Evolutionary conservation across 2,113 vertebrate genomes (phyloP).

Genomic region (Zosterops japonicus): DNA sequence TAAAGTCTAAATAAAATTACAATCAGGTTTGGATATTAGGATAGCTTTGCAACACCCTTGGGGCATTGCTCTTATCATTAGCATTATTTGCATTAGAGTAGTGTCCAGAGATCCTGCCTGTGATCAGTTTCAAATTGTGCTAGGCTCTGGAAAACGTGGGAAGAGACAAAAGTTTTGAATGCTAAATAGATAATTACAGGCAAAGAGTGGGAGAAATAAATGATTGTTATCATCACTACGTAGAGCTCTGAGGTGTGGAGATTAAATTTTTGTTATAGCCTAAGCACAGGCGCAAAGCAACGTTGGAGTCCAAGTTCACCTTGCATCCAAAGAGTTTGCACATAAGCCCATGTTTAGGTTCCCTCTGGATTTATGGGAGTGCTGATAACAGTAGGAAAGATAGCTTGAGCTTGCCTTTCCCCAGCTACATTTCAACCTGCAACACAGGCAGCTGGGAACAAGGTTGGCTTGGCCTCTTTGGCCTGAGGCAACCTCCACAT

Average conservation of each 20-base stretch:
- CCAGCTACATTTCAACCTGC: background rate
- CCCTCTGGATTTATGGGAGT: background rate
- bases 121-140: conserved; percentile 32
- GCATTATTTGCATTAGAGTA: conserved; percentile 32
- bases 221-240: background rate
- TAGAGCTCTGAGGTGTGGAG: background rate
- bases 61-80: conserved; percentile 42
- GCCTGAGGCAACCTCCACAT: background rate
- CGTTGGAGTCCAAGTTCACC: background rate
- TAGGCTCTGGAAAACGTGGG: conserved; percentile 42
- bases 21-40: conserved; percentile 44
- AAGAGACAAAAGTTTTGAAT: conserved; percentile 51
- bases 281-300: background rate
- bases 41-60: conserved; percentile 45
- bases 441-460: background rate
- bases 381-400: background rate
- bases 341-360: background rate
- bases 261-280: background rate
- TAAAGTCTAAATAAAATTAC: conserved; percentile 58
- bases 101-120: conserved; percentile 43
- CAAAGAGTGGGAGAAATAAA: conserved; percentile 26
- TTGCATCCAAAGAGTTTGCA: background rate
- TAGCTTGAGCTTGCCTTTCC: background rate
- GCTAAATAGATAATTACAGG: conserved; percentile 51
- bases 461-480: background rate